Conservation (phyloP, 2,797 vertebrate genomes). For the Vireo griseus region DNA sequence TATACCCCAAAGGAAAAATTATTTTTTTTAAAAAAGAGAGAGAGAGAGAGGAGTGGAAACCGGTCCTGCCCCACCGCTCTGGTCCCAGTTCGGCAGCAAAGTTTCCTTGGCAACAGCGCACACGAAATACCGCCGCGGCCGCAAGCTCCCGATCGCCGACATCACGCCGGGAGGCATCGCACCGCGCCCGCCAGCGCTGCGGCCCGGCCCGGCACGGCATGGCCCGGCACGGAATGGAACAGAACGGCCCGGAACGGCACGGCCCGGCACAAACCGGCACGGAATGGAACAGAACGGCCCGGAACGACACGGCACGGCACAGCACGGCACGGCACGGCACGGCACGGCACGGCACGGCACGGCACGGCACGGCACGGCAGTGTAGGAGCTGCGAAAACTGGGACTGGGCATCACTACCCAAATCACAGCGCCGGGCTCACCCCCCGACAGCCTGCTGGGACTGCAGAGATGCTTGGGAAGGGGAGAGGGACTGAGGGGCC, state of each 20-base stretch:
- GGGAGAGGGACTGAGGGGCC: background rate
- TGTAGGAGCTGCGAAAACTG: background rate
- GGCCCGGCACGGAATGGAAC: fast-evolving
- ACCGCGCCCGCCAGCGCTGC: background rate
- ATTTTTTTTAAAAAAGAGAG: background rate
- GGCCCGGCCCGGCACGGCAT: background rate
- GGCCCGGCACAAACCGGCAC: fast-evolving
- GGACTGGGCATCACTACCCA: background rate
- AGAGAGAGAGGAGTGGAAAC: background rate
- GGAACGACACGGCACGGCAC: background rate
- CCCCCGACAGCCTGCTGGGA: background rate
- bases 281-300: no score
- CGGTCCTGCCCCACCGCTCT: background rate
- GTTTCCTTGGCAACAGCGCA: constrained; percentile 4
- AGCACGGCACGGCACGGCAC: fast-evolving
- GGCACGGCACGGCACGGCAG: fast-evolving
- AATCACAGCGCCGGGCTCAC: background rate
- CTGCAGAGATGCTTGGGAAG: background rate
- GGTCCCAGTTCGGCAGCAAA: background rate
- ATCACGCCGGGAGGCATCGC: background rate
- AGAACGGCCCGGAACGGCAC: fast-evolving
- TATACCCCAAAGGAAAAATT: background rate
- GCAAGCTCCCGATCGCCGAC: background rate
- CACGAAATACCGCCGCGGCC: background rate
- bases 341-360: fast-evolving